These are phyloP conservation scores for Platichthys stellatus DNA, from an alignment of 2,113 vertebrate genomes.

Conservation along the genomic window DNA sequence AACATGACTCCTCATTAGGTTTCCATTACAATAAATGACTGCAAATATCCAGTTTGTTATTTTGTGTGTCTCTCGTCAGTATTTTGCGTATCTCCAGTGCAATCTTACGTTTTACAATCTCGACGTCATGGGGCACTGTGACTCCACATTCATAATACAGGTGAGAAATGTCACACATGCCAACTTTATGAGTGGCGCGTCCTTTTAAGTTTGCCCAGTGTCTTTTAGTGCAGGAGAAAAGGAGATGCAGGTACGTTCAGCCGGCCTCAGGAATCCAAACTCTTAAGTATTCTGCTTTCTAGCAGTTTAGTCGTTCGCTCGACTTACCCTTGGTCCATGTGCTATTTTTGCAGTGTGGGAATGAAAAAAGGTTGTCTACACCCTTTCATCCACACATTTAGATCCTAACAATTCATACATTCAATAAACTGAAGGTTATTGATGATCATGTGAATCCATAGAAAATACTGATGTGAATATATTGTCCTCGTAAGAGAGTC, in stretches of 20 bases:
- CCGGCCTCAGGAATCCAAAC: conserved; percentile 80
- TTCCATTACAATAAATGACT: too few species aligned
- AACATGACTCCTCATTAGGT: too few species aligned
- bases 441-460: too few species aligned
- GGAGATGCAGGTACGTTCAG: conserved; percentile 92
- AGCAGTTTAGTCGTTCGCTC: too few species aligned
- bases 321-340: too few species aligned
- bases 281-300: too few species aligned
- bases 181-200: conserved; percentile 87
- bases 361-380: too few species aligned
- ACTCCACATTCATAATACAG: conserved; percentile 36
- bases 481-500: background rate
- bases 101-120: conserved; percentile 87
- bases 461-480: background rate
- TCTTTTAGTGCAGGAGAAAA: conserved; percentile 76
- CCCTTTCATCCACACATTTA: too few species aligned
- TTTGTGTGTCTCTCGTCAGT: background rate
- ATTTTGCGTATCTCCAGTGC: conserved; percentile 47
- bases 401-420: too few species aligned
- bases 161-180: conserved; percentile 83
- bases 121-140: conserved; percentile 72
- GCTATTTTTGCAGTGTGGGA: too few species aligned
- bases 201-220: conserved; percentile 86
- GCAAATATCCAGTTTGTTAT: too few species aligned
- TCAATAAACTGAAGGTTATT: too few species aligned